Percentiles rank a stretch among this genome's conserved stretches.
phyloP scores from a whole-genome alignment of 2,113 vertebrate genomes.

The Paradisaea rubra region DNA sequence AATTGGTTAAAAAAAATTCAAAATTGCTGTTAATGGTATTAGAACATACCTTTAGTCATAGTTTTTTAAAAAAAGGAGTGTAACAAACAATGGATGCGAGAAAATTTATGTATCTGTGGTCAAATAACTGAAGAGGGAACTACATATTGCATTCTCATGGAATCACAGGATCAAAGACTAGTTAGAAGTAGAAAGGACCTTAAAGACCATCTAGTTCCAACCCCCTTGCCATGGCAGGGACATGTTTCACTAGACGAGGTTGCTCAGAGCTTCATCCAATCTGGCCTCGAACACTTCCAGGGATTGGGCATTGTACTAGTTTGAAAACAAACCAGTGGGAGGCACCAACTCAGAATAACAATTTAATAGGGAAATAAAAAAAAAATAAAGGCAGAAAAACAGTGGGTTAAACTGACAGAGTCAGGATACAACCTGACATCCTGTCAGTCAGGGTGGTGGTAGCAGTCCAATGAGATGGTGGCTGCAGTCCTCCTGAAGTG shows the following conservation, averaged over 20 bases:
- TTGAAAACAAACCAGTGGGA: no score
- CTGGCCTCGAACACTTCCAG: no score
- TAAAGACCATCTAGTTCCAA: neutral
- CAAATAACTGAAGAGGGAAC: neutral
- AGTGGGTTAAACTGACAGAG: no score
- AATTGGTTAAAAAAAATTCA: accelerated
- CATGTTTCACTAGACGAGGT: neutral
- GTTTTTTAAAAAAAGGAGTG: neutral
- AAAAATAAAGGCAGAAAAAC: no score
- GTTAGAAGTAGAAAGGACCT: neutral
- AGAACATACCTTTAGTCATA: neutral
- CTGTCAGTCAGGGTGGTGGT: no score
- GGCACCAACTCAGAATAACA: no score
- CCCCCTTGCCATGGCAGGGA: accelerated
- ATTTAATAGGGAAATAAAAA: no score
- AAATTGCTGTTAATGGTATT: neutral
- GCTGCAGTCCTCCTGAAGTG: no score
- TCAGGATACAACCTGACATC: no score
- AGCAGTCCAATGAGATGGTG: no score
- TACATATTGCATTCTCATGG: neutral
- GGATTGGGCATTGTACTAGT: no score
- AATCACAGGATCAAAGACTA: neutral
- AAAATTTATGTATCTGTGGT: neutral
- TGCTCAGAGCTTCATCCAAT: neutral
- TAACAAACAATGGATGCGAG: neutral